A percentile compares a stretch with the other conserved stretches of the same genome.
Evolutionary conservation across 1,140 invertebrate genomes (phyloP).

Genomic region (Drosophila sulfurigaster): DNA sequence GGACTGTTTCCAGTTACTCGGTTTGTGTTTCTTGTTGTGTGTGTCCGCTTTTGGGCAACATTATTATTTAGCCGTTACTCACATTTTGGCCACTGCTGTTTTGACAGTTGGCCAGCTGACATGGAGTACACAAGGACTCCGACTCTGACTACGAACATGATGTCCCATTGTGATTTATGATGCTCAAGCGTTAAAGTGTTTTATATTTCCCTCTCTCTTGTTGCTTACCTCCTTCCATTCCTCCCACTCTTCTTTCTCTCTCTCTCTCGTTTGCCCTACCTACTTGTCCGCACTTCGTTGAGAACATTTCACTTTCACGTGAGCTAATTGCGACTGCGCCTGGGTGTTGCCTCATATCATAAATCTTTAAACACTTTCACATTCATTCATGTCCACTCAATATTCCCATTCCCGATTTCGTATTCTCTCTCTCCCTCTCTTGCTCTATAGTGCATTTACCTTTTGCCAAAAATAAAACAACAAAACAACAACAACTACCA

Average conservation of each 20-base stretch:
- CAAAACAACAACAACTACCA: slow-evolving; percentile 1
- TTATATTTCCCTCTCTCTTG: slow-evolving; percentile 52
- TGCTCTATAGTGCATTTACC: slow-evolving; percentile 39
- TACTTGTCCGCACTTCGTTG: slow-evolving; percentile 73
- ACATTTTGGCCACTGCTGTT: slow-evolving; percentile 78
- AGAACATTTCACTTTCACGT: slow-evolving; percentile 81
- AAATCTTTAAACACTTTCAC: slow-evolving; percentile 81
- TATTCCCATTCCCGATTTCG: slow-evolving; percentile 15
- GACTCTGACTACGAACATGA: slow-evolving; percentile 41
- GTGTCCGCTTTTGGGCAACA: slow-evolving; percentile 60
- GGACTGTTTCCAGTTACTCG: slow-evolving; percentile 29
- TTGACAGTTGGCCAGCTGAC: slow-evolving; percentile 60
- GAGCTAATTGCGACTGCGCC: slow-evolving; percentile 64
- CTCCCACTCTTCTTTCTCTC: slow-evolving; percentile 9
- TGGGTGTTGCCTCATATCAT: slow-evolving; percentile 72
- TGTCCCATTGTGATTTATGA: slow-evolving; percentile 79
- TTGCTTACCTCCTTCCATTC: slow-evolving; percentile 1
- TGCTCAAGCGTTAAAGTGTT: slow-evolving; percentile 75
- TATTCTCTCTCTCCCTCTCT: slow-evolving; percentile 11
- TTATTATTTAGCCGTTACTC: slow-evolving; percentile 82
- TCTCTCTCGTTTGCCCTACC: slow-evolving; percentile 29
- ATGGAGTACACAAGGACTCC: slow-evolving; percentile 29
- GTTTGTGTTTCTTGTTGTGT: slow-evolving; percentile 17
- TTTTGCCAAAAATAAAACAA: slow-evolving; percentile 33
- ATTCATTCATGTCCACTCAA: slow-evolving; percentile 62